Evolutionary conservation across 2,797 vertebrate species (phyloP).

Genomic region (Nyctalus aviator): DNA sequence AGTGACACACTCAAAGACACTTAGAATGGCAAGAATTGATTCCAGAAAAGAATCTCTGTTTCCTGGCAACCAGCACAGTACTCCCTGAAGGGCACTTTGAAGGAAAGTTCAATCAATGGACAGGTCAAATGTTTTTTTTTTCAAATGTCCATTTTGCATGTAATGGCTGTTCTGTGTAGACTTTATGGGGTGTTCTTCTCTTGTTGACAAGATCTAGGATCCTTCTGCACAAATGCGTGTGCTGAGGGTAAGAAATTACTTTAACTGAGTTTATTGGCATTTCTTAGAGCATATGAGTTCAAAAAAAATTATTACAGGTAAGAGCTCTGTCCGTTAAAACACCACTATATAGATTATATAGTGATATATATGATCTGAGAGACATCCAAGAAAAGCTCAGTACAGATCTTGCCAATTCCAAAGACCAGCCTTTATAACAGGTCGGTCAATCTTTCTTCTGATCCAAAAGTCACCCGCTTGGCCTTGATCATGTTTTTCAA

Average conservation of each 20-base stretch:
- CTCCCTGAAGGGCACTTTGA: constrained; percentile 81
- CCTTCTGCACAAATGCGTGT: constrained; percentile 76
- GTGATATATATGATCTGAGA: constrained; percentile 84
- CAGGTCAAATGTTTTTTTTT: constrained; percentile 82
- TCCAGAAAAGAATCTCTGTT: constrained; percentile 77
- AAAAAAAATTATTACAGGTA: constrained; percentile 89
- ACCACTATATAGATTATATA: constrained; percentile 84
- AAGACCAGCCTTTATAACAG: background rate
- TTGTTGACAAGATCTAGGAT: constrained; percentile 72
- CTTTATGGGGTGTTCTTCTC: constrained; percentile 31
- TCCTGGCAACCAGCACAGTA: constrained; percentile 79
- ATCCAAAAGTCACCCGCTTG: constrained; percentile 34
- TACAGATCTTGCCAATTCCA: constrained; percentile 76
- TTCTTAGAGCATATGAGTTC: constrained; percentile 88
- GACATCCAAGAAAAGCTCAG: constrained; percentile 84
- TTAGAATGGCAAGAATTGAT: constrained; percentile 78
- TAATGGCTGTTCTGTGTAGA: constrained; percentile 54
- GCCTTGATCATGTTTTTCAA: constrained; percentile 34
- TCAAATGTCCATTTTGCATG: constrained; percentile 78
- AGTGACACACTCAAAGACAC: constrained; percentile 63
- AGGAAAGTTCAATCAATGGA: constrained; percentile 78
- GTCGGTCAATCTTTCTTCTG: constrained; percentile 51
- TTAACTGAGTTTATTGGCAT: constrained; percentile 87
- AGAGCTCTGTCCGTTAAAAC: constrained; percentile 86
- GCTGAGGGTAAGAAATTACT: constrained; percentile 84